A percentile compares a stretch with the other conserved stretches of the same genome.
Conservation (phyloP, 2,888 invertebrate genomes). For the Hoplodrina ambigua region DNA sequence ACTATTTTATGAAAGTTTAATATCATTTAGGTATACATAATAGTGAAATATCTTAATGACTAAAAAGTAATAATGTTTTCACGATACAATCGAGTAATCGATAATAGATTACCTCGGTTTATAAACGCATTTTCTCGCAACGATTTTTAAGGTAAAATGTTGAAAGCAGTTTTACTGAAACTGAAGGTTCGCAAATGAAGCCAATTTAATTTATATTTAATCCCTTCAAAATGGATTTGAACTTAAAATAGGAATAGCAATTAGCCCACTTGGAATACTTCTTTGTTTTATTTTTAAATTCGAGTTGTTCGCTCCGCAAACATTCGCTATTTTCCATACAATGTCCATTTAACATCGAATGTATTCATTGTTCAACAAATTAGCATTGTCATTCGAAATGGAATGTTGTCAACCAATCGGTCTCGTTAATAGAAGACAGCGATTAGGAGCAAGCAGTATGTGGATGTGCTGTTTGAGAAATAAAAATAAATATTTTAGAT, state of each 20-base stretch:
- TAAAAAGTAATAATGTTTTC: neutral
- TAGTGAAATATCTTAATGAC: neutral
- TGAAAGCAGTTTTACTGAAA: neutral
- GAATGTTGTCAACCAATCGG: constrained; percentile 30
- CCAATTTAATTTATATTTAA: constrained; percentile 1
- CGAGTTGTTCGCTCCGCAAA: neutral
- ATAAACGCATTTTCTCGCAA: constrained; percentile 1
- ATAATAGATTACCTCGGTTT: neutral
- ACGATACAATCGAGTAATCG: neutral
- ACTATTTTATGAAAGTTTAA: neutral
- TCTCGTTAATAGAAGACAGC: constrained; percentile 14
- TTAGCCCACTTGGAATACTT: constrained; percentile 2
- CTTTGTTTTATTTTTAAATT: neutral
- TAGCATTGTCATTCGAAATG: constrained; percentile 25
- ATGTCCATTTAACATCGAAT: constrained; percentile 72
- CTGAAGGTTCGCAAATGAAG: constrained; percentile 4
- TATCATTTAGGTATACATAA: neutral
- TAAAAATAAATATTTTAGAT: neutral
- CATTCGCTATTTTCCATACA: constrained; percentile 62
- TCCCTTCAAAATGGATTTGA: constrained; percentile 7
- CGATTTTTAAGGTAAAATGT: neutral
- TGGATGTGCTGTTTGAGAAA: constrained; percentile 8
- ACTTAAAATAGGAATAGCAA: neutral
- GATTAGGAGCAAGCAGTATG: neutral
- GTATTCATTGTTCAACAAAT: constrained; percentile 42